Conservation (phyloP, 2,113 vertebrate genomes). For the Tragelaphus buxtoni region DNA sequence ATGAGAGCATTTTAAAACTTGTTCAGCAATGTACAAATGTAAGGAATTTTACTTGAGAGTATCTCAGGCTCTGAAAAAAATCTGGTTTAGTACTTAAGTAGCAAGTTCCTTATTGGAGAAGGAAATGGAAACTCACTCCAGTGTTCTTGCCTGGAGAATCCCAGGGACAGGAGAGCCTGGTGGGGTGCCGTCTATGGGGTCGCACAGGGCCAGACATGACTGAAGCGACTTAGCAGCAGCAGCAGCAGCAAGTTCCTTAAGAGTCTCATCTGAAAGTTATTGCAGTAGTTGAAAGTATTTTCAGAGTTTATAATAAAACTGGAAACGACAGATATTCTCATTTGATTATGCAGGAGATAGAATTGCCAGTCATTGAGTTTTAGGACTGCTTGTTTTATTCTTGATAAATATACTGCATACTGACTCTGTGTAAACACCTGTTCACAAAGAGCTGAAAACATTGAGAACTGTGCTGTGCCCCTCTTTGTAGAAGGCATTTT, state of each 20-base stretch:
- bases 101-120: neutral
- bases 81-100: neutral
- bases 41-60: neutral
- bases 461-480: neutral
- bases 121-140: neutral
- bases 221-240: neutral
- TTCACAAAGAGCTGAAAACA: slow-evolving; percentile 7
- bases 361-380: neutral
- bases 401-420: neutral
- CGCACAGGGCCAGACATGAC: accelerated
- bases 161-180: neutral
- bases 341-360: neutral
- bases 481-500: neutral
- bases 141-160: neutral
- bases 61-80: neutral
- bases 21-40: neutral
- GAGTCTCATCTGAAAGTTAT: neutral
- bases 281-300: neutral
- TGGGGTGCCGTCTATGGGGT: neutral
- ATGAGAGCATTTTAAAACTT: neutral
- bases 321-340: neutral
- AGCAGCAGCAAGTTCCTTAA: neutral
- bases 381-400: neutral
- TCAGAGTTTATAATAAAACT: slow-evolving; percentile 7
- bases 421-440: neutral